phyloP scores from a whole-genome alignment of 2,888 invertebrate genomes.

The Crocallis elinguaria region DNA sequence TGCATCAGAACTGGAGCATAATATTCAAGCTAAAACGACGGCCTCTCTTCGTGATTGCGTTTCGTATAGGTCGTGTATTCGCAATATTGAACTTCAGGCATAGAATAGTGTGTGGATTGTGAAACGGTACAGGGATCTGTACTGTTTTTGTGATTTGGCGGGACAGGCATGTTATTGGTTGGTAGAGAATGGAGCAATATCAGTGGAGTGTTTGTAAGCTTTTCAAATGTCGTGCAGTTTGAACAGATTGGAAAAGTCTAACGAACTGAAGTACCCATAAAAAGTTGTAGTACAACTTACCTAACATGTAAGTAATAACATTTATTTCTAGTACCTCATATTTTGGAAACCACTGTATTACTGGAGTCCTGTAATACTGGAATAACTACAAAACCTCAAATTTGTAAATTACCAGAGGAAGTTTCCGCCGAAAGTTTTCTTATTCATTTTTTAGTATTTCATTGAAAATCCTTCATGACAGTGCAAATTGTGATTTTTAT shows the following conservation, averaged over 20 bases:
- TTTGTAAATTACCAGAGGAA: too few relatives aligned
- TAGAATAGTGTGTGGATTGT: background rate
- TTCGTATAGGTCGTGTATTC: conserved; percentile 6
- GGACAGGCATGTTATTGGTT: conserved; percentile 3
- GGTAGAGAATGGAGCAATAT: background rate
- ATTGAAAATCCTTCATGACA: too few relatives aligned
- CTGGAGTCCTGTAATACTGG: too few relatives aligned
- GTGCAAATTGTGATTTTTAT: too few relatives aligned
- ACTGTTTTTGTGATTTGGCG: conserved; percentile 1
- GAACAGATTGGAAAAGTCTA: background rate
- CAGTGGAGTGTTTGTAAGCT: background rate
- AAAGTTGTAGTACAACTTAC: too few relatives aligned
- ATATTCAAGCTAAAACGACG: conserved; percentile 16
- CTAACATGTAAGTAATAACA: too few relatives aligned
- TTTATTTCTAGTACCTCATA: too few relatives aligned
- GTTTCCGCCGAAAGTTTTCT: too few relatives aligned
- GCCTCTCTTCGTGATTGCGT: conserved; percentile 9
- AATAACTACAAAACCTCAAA: too few relatives aligned
- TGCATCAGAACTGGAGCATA: conserved; percentile 39
- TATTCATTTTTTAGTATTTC: too few relatives aligned
- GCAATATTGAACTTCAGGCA: conserved; percentile 14
- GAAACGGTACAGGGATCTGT: background rate
- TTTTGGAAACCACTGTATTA: too few relatives aligned
- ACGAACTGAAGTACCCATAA: too few relatives aligned
- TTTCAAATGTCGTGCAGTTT: background rate